phyloP scores from a whole-genome alignment of 1,140 invertebrate genomes.

The Apis florea region DNA sequence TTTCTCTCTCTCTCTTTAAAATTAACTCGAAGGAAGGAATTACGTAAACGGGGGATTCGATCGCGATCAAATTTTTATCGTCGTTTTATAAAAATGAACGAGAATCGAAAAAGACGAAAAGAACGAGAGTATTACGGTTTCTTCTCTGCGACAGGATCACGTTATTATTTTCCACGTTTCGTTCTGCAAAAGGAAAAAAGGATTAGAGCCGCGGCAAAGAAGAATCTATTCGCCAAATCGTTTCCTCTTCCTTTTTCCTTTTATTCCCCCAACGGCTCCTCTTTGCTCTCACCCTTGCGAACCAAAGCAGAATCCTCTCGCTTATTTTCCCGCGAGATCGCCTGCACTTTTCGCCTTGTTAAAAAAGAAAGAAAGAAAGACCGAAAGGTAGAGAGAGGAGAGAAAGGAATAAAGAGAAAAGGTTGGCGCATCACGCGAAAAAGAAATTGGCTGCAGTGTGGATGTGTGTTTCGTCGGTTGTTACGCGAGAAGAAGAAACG shows the following conservation, averaged over 20 bases:
- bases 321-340: slow-evolving; percentile 37
- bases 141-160: too few species aligned
- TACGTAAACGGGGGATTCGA: too few species aligned
- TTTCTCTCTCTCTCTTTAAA: too few species aligned
- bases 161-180: too few species aligned
- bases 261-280: slow-evolving; percentile 2
- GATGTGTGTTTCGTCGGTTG: neutral
- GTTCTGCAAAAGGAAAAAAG: neutral
- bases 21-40: too few species aligned
- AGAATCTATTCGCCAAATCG: slow-evolving; percentile 22
- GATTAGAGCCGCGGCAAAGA: neutral
- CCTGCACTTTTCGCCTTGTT: slow-evolving; percentile 49
- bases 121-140: too few species aligned
- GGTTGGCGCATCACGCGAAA: slow-evolving; percentile 20
- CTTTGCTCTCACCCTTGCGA: slow-evolving; percentile 1
- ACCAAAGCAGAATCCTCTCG: slow-evolving; percentile 29
- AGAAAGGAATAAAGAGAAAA: neutral
- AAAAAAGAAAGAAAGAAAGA: slow-evolving; percentile 13
- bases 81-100: too few species aligned
- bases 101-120: too few species aligned
- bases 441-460: neutral
- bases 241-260: neutral
- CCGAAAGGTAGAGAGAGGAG: neutral
- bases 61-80: too few species aligned
- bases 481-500: neutral